Conservation (phyloP, 1,140 invertebrate species). For the honey bee (Apis mellifera) region Amel_HAv3.1 CM009945.2:7105501-7106000, state of each 20-base stretch:
- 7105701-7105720: too few species aligned
- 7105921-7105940: constrained; percentile 61
- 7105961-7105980: constrained; percentile 67
- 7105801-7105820: constrained; percentile 48
- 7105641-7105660: neutral
- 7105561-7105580: too few species aligned
- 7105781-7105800: too few species aligned
- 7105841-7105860: constrained; percentile 36
- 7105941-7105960: constrained; percentile 77
- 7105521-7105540: neutral
- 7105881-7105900: neutral
- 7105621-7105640: constrained; percentile 7
- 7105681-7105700: too few species aligned
- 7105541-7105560: too few species aligned
- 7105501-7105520: constrained; percentile 27
- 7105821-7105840: neutral
- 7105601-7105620: neutral
- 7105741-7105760: too few species aligned
- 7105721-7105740: too few species aligned
- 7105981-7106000: constrained; percentile 51
- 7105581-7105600: constrained; percentile 33
- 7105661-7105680: too few species aligned
- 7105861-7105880: neutral
- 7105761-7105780: too few species aligned
- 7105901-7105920: constrained; percentile 64